These are phyloP conservation scores for Drosophila oshimai DNA, from an alignment of 1,140 invertebrate genomes.

Conservation along the genomic window DNA sequence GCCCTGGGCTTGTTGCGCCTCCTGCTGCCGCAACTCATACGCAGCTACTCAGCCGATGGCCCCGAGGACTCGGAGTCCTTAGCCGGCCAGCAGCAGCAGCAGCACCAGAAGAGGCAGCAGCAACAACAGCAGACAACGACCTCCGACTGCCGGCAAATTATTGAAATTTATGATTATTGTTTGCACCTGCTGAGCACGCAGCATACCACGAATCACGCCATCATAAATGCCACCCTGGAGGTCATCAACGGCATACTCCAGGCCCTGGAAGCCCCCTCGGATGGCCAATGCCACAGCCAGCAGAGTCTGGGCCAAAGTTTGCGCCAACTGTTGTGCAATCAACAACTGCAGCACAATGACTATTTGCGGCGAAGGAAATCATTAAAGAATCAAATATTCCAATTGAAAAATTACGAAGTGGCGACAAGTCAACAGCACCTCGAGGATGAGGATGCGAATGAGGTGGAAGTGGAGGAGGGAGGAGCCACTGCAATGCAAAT, in stretches of 20 bases:
- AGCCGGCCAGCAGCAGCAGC: conserved; percentile 39
- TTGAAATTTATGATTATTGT: conserved; percentile 90
- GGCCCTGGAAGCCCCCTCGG: conserved; percentile 62
- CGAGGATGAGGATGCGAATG: not conserved
- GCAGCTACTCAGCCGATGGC: conserved; percentile 58
- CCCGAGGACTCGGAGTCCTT: conserved; percentile 64
- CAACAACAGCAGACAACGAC: conserved; percentile 41
- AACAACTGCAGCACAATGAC: conserved; percentile 81
- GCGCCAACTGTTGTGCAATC: conserved; percentile 83
- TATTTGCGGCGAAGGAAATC: conserved; percentile 82
- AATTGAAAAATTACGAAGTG: conserved; percentile 82
- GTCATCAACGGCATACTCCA: conserved; percentile 88
- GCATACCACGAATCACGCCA: conserved; percentile 87
- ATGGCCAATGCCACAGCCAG: not conserved
- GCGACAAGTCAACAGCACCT: conserved; percentile 57
- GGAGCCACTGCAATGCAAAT: conserved; percentile 50
- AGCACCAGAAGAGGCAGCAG: conserved; percentile 4
- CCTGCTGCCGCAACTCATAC: conserved; percentile 85
- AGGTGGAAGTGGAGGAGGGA: not conserved
- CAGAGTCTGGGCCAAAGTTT: conserved; percentile 74
- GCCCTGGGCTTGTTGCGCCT: conserved; percentile 86
- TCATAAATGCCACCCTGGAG: conserved; percentile 90
- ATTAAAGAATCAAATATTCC: conserved; percentile 83
- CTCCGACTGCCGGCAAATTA: conserved; percentile 76
- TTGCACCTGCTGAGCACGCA: conserved; percentile 87